Evolutionary conservation across 2,113 vertebrate genomes (phyloP).

Genomic region (Mobula birostris): DNA sequence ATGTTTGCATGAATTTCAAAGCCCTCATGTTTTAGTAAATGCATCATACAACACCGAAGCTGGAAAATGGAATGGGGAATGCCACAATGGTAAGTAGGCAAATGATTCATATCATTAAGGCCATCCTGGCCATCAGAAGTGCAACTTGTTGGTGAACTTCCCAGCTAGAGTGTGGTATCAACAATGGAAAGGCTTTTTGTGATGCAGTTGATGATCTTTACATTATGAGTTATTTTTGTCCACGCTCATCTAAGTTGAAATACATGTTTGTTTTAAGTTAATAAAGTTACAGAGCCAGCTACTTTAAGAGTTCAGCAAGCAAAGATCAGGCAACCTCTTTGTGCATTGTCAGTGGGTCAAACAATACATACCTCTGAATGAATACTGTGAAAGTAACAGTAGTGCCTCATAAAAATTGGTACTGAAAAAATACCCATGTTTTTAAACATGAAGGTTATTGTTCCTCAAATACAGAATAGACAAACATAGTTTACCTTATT

Average conservation of each 20-base stretch:
- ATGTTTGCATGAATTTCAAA: background rate
- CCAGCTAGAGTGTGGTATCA: background rate
- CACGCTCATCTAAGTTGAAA: background rate
- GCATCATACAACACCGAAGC: background rate
- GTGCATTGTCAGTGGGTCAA: no score
- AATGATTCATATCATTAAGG: background rate
- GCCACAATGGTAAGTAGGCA: background rate
- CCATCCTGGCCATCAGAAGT: no score
- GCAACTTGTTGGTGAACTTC: background rate
- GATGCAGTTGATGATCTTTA: background rate
- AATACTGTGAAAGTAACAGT: no score
- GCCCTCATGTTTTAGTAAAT: background rate
- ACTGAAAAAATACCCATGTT: background rate
- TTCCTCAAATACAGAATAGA: no score
- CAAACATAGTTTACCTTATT: background rate
- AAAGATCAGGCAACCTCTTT: no score
- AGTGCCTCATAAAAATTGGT: background rate
- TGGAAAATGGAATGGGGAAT: background rate
- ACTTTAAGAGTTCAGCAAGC: no score
- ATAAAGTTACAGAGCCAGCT: background rate
- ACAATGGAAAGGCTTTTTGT: background rate
- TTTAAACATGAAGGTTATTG: background rate
- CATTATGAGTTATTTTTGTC: background rate
- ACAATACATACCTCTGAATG: no score
- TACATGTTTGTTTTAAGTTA: background rate